These are phyloP conservation scores for Mamestra configurata DNA, from an alignment of 1,140 invertebrate species.

Conservation along the genomic window DNA sequence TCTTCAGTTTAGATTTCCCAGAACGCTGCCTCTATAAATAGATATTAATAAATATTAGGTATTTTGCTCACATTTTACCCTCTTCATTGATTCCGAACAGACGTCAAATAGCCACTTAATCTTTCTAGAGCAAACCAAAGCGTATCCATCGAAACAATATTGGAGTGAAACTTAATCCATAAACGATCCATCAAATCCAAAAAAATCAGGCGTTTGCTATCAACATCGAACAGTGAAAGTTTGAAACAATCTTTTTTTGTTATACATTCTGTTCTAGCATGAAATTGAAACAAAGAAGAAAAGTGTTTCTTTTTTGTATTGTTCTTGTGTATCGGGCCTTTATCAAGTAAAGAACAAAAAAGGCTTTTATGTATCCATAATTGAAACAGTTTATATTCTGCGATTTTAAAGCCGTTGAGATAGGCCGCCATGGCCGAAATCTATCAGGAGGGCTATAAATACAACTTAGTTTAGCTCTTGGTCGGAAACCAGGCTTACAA, in stretches of 20 bases:
- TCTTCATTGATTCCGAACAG: constrained; percentile 25
- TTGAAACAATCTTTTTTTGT: constrained; percentile 3
- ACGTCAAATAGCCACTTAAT: constrained; percentile 48
- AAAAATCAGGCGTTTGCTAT: constrained; percentile 33
- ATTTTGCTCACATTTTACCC: neutral
- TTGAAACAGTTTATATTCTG: neutral
- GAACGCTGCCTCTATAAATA: neutral
- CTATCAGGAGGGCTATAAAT: too few species aligned
- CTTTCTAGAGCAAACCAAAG: constrained; percentile 46
- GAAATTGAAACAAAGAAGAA: constrained; percentile 14
- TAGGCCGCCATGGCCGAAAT: too few species aligned
- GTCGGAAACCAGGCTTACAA: too few species aligned
- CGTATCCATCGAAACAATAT: constrained; percentile 52
- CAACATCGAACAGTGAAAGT: constrained; percentile 22
- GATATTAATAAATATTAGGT: neutral
- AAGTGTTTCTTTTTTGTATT: constrained; percentile 18
- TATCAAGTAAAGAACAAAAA: neutral
- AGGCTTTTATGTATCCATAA: neutral
- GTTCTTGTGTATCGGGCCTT: neutral
- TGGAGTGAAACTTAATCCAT: constrained; percentile 37
- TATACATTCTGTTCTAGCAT: constrained; percentile 18
- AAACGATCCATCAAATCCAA: constrained; percentile 53
- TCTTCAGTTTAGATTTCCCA: neutral
- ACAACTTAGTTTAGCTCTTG: neutral
- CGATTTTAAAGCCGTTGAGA: too few species aligned